These are phyloP conservation scores for Gymnoscelis rufifasciata DNA, from an alignment of 2,888 invertebrate genomes.

Conservation along the genomic window DNA sequence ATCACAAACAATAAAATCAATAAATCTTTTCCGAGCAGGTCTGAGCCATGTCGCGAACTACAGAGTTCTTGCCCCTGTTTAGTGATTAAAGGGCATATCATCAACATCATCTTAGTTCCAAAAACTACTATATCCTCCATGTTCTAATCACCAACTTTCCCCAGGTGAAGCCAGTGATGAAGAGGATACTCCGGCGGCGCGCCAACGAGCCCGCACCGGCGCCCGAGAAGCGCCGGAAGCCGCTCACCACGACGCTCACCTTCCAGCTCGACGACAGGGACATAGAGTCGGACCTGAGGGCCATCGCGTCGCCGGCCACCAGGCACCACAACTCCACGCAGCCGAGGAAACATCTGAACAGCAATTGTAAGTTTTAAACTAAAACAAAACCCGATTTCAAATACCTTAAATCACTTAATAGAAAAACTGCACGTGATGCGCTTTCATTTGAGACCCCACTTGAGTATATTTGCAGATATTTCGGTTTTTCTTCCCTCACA, in stretches of 20 bases:
- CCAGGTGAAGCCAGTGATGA: constrained; percentile 95
- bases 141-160: background rate
- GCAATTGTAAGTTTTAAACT: constrained; percentile 59
- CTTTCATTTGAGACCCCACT: too few species aligned
- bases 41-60: too few species aligned
- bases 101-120: too few species aligned
- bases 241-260: constrained; percentile 90
- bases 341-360: constrained; percentile 60
- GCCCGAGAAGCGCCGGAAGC: constrained; percentile 91
- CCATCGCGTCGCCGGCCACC: constrained; percentile 80
- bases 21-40: too few species aligned
- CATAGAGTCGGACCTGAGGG: constrained; percentile 90
- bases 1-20: too few species aligned
- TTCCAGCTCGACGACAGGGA: constrained; percentile 93
- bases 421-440: too few species aligned
- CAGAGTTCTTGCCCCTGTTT: too few species aligned
- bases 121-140: background rate
- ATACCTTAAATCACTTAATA: too few species aligned
- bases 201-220: constrained; percentile 96
- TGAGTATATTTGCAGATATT: too few species aligned
- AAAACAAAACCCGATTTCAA: too few species aligned
- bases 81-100: too few species aligned
- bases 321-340: constrained; percentile 30
- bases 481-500: too few species aligned
- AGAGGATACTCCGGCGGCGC: constrained; percentile 92